Base-by-base conservation (phyloP, 2,113 vertebrate genomes). In the Alethe castanea region DNA sequence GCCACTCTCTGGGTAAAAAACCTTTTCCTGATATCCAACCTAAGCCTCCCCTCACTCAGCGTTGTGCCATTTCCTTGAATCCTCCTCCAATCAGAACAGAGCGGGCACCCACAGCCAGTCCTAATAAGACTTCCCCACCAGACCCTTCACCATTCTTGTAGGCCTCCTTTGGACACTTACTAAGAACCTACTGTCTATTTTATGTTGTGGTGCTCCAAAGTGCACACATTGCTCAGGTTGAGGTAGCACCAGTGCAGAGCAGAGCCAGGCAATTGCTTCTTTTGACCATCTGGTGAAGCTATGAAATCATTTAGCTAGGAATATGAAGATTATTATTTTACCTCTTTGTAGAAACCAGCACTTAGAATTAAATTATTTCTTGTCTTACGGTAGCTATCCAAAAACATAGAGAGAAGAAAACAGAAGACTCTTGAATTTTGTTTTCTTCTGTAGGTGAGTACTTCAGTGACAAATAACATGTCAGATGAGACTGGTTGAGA, bases 191-290 rank as follows among this genome's bases (percentile, higher is more conserved):
- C 8, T 14, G 9, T 14, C 25, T 42, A 15, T 79, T 70, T 56
- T 10, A 56, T 35, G 6, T 26, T 56, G 28, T 38, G 33, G 15
- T 61, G 17, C 14, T 62, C 20, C 31, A 48, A 48, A 64, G 3
- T 6, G 20, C 20, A 48, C 5, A 23, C 14, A 13, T 35, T 48
- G 31, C 35, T 57, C 35, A 42, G 35, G 22, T 0, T 23, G 31
- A 72, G 11, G 31, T 6, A 0, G 0, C 6, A 42, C 1, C 1
- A 50, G 8, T 2, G 2, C 20, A 72, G 22, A 42, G 17, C 11
- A 72, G 35, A 64, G 22, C 8, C 35, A 22, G 50, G 57, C 26
- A 59, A 44, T 33, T 10, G 4, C 26, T 57, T 65, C 12, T 26
- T 50, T 33, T 50, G 22, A 50, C 14, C 12, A 42, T 31, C 26